Evolutionary conservation across 92 coral and sea anemone species (phyloP).

Genomic region (Anthopleura xanthogrammica): DNA sequence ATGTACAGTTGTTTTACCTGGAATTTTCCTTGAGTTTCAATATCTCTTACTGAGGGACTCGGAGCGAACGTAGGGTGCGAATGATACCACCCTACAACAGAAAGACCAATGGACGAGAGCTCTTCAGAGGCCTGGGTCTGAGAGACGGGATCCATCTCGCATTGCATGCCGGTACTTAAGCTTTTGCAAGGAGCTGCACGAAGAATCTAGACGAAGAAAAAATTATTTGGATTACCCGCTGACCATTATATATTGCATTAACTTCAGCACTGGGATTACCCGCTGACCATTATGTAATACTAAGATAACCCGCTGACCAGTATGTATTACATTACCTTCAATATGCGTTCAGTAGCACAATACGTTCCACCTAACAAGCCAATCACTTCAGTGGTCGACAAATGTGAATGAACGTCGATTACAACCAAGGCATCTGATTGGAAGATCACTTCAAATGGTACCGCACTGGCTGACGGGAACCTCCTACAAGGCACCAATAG

Average conservation of each 20-base stretch:
- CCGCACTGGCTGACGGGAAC: slow-evolving; percentile 69
- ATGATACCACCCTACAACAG: slow-evolving; percentile 94
- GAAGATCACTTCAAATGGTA: slow-evolving; percentile 71
- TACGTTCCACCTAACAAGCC: slow-evolving; percentile 80
- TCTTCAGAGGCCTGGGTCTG: slow-evolving; percentile 89
- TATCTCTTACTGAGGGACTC: slow-evolving; percentile 81
- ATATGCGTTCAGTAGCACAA: slow-evolving; percentile 39
- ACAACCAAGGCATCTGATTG: slow-evolving; percentile 77
- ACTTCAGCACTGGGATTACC: slow-evolving; percentile 40
- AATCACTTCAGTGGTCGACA: slow-evolving; percentile 87
- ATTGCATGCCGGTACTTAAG: slow-evolving; percentile 79
- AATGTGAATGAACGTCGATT: slow-evolving; percentile 82
- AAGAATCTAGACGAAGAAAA: slow-evolving; percentile 40
- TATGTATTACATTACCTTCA: slow-evolving; percentile 49
- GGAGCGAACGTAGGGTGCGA: slow-evolving; percentile 90
- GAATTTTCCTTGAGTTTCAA: slow-evolving; percentile 83
- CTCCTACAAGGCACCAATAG: slow-evolving; percentile 75
- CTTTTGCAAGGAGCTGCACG: slow-evolving; percentile 81
- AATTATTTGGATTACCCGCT: neutral
- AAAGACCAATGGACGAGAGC: slow-evolving; percentile 61
- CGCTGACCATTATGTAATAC: neutral
- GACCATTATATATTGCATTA: slow-evolving; percentile 5
- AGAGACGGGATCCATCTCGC: slow-evolving; percentile 96
- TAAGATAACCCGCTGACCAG: neutral
- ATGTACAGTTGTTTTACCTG: slow-evolving; percentile 41